These are phyloP conservation scores for Lontra canadensis DNA, from an alignment of 2,113 vertebrate species.

Conservation along the genomic window DNA sequence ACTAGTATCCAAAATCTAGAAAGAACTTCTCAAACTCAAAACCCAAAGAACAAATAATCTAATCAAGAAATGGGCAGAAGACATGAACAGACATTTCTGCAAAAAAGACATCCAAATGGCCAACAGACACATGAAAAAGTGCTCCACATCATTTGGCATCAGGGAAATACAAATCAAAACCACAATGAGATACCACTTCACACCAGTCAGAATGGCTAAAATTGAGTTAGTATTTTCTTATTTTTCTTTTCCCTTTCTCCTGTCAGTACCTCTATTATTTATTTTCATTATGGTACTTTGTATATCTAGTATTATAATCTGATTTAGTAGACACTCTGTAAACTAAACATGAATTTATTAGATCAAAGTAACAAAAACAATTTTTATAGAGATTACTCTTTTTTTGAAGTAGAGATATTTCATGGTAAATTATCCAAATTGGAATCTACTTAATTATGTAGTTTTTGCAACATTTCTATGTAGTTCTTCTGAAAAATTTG, in stretches of 20 bases:
- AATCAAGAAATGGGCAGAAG: no score
- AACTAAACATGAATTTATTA: neutral
- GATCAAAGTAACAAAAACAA: neutral
- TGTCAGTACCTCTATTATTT: neutral
- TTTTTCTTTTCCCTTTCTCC: neutral
- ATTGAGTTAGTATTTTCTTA: neutral
- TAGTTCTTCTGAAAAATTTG: neutral
- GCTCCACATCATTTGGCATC: no score
- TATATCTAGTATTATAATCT: neutral
- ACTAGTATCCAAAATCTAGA: no score
- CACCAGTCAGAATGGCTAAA: no score
- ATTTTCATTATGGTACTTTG: neutral
- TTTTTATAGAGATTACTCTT: neutral
- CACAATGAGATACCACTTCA: no score
- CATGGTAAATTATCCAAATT: neutral
- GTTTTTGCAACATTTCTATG: neutral
- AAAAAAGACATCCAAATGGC: no score
- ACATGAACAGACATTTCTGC: no score
- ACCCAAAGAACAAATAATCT: no score
- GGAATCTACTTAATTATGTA: neutral
- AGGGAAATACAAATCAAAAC: no score
- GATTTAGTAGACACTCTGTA: neutral
- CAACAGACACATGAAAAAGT: no score
- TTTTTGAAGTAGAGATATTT: neutral
- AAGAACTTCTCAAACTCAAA: no score